A percentile compares a stretch with the other conserved stretches of the same genome.
These are phyloP conservation scores for Cryptocephalus moraei DNA, from an alignment of 2,888 invertebrate species.

Conservation along the genomic window DNA sequence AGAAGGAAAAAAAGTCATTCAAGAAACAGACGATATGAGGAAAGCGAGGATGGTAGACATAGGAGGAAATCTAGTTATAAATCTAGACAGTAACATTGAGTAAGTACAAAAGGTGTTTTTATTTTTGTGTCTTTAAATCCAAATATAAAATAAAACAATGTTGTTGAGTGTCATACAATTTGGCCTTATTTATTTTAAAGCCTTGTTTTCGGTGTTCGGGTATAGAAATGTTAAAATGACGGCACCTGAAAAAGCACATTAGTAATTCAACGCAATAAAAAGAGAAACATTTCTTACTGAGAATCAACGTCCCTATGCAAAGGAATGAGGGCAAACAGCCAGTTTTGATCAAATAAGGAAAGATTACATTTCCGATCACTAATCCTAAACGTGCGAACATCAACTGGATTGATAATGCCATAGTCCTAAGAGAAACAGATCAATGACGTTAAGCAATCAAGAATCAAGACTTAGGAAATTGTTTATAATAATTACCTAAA, in stretches of 20 bases:
- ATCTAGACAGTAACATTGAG: no score
- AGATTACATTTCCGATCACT: slow-evolving; percentile 52
- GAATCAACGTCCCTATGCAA: background rate
- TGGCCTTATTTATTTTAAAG: background rate
- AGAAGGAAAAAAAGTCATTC: slow-evolving; percentile 3
- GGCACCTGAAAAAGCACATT: slow-evolving; percentile 2
- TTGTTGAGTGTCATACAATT: no score
- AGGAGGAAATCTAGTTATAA: no score
- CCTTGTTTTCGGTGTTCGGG: slow-evolving; percentile 6
- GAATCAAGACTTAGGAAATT: no score
- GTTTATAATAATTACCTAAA: slow-evolving; percentile 40
- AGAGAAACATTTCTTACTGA: slow-evolving; percentile 1
- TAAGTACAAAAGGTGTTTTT: no score
- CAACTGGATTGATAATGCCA: slow-evolving; percentile 57
- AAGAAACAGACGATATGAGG: no score
- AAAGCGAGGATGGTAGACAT: no score
- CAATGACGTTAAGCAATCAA: background rate
- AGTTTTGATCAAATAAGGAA: slow-evolving; percentile 4
- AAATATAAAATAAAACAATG: no score
- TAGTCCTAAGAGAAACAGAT: slow-evolving; percentile 43
- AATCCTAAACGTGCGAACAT: slow-evolving; percentile 61
- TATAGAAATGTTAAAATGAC: slow-evolving; percentile 1
- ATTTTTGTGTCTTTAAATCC: no score
- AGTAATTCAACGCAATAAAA: background rate
- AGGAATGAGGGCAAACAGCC: slow-evolving; percentile 7